Percentiles rank a stretch among this genome's conserved stretches.
These are phyloP conservation scores for Cebidichthys violaceus DNA, from an alignment of 2,113 vertebrate genomes.

Conservation along the genomic window DNA sequence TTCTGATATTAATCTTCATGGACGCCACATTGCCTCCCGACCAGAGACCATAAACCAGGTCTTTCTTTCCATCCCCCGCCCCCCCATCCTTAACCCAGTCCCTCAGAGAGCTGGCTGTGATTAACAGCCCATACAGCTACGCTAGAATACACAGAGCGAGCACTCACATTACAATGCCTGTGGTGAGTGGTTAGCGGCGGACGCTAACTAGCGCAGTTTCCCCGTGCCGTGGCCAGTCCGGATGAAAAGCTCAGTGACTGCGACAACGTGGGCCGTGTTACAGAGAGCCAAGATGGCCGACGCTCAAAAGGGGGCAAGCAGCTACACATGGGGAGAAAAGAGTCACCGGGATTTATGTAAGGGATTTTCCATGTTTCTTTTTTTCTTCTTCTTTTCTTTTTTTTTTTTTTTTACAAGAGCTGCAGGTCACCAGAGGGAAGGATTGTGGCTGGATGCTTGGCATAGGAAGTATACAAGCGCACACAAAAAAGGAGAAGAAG, in stretches of 20 bases:
- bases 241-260: constrained; percentile 47
- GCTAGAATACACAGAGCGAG: constrained; percentile 18
- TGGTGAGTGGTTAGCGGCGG: constrained; percentile 37
- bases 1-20: constrained; percentile 31
- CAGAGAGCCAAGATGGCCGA: constrained; percentile 55
- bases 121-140: constrained; percentile 46
- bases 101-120: constrained; percentile 33
- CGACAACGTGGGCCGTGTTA: constrained; percentile 1
- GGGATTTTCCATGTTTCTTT: constrained; percentile 64
- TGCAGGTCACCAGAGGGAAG: constrained; percentile 52
- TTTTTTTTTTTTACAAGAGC: constrained; percentile 20
- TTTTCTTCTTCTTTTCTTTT: background rate
- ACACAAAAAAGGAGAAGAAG: constrained; percentile 49
- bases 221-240: constrained; percentile 22
- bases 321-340: constrained; percentile 13
- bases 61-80: constrained; percentile 18
- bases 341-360: constrained; percentile 58
- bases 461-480: constrained; percentile 49
- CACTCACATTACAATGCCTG: constrained; percentile 38
- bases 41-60: constrained; percentile 41
- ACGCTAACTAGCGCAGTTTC: constrained; percentile 44
- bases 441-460: constrained; percentile 62
- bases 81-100: background rate
- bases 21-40: constrained; percentile 31
- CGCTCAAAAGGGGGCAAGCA: constrained; percentile 40